Conservation (phyloP, 2,888 invertebrate genomes). For the Lottia scabra region DNA sequence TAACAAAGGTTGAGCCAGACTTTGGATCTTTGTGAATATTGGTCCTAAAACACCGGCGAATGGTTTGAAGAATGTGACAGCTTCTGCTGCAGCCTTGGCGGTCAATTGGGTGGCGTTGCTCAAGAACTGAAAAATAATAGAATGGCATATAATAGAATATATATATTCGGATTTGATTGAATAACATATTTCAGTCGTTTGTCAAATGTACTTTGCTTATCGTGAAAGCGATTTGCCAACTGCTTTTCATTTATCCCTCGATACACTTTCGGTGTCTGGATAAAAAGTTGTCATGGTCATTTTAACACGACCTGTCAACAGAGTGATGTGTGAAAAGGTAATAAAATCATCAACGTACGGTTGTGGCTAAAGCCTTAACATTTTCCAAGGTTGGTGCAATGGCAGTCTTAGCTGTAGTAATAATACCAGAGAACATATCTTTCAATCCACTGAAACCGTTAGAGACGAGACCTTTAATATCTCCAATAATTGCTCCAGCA, state of each 20-base stretch:
- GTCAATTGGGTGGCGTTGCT: not conserved
- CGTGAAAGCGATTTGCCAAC: too few species aligned
- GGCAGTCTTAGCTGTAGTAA: not conserved
- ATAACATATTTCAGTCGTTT: too few species aligned
- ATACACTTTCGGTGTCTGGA: too few species aligned
- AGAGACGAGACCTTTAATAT: not conserved
- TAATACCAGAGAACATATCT: not conserved
- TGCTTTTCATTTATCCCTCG: too few species aligned
- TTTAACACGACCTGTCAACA: too few species aligned
- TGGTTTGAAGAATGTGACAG: not conserved
- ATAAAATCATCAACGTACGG: not conserved
- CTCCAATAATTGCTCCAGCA: not conserved
- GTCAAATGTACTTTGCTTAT: too few species aligned
- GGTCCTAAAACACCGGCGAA: not conserved
- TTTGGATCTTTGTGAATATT: not conserved
- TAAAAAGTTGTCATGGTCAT: too few species aligned
- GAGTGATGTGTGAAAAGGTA: too few species aligned
- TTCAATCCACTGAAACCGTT: not conserved
- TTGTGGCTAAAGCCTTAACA: not conserved
- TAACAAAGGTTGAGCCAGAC: not conserved
- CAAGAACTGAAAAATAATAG: not conserved
- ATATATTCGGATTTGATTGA: too few species aligned
- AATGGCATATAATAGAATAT: not conserved
- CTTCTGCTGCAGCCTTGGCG: not conserved
- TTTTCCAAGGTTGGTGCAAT: not conserved